Base-by-base conservation (phyloP, 2,797 vertebrate genomes). In the Limosa lapponica region DNA sequence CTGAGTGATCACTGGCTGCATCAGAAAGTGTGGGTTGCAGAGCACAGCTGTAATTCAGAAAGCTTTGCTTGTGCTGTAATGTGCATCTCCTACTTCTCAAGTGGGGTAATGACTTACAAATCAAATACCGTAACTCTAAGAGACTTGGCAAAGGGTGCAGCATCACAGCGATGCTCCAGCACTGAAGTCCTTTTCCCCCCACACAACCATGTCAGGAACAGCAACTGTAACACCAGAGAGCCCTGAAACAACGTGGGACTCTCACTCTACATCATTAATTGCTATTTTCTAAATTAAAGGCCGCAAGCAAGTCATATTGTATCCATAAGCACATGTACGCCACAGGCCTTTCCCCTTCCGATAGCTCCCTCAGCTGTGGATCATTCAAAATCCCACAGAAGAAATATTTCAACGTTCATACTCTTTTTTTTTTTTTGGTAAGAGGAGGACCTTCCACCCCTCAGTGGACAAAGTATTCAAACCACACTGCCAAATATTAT, bases 381-480 rank as follows among this genome's bases (percentile, higher is more conserved):
- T 74, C 75, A 64, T 73, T 89, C 72, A 82, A 89, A 95, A 92
- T 46, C 49, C 54, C 69, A 86, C 2, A 4, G 72, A 95, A 94
- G 67, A 86, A 19, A 25, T 54, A 88, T 71, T 96, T 89, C 66
- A 75, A n/a, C 34, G 25, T 59, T 46, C 44, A 23, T 67, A 49
- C 22, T 58, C 32, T n/a, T 55, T 55, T 37, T 61, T 69, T 87
- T 30, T 36, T 44, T 25, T 74, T 74, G 28, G 44, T 85, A 67
- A 73, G 51, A 81, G 41, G 57, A 95, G 44, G 80, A 95, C 80
- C 92, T 97, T 92, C 72, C 70, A 88, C 80, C 37, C 80, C 85
- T 91, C 96, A 74, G 95, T 51, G 86, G 96, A 97, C 94, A 96
- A 16, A 84, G 74, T 59, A 94, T 62, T 94, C 91, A 95, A 96